A percentile compares a stretch with the other conserved stretches of the same genome.
Evolutionary conservation across 1,140 invertebrate genomes (phyloP).

Genomic region (Bombus cullumanus): DNA sequence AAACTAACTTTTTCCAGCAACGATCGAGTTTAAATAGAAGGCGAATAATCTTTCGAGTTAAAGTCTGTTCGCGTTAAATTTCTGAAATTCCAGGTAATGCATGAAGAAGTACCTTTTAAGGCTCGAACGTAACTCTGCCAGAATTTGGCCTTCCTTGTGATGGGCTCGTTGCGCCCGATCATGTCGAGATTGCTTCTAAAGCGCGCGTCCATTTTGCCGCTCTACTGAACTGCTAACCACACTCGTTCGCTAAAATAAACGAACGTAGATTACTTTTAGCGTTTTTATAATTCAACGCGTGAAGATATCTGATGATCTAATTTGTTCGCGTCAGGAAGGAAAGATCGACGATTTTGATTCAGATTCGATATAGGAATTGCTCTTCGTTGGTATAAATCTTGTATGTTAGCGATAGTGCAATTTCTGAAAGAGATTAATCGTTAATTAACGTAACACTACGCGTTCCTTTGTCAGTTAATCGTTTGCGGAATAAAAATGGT

Average conservation of each 20-base stretch:
- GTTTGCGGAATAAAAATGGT: background rate
- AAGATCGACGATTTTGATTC: background rate
- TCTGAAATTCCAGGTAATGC: background rate
- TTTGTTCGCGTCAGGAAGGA: background rate
- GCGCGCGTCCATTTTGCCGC: slow-evolving; percentile 89
- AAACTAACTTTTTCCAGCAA: no score
- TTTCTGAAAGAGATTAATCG: background rate
- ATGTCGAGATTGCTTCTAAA: slow-evolving; percentile 95
- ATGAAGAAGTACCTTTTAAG: slow-evolving; percentile 88
- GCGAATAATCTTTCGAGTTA: background rate
- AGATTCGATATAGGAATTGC: background rate
- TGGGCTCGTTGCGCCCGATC: slow-evolving; percentile 95
- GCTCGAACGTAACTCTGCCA: slow-evolving; percentile 95
- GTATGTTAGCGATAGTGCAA: background rate
- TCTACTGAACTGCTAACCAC: slow-evolving; percentile 82
- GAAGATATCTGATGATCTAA: background rate
- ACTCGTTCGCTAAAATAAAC: slow-evolving; percentile 88
- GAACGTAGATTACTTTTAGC: background rate
- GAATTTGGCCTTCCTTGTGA: slow-evolving; percentile 95
- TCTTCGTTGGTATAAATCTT: background rate
- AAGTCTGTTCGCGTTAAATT: background rate
- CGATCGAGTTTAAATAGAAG: no score
- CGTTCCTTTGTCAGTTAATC: background rate
- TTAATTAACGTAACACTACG: background rate
- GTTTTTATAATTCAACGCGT: no score